Percentiles rank a stretch among this genome's conserved stretches.
Evolutionary conservation across 2,797 vertebrate species (phyloP).

Genomic region (Gymnothorax javanicus): DNA sequence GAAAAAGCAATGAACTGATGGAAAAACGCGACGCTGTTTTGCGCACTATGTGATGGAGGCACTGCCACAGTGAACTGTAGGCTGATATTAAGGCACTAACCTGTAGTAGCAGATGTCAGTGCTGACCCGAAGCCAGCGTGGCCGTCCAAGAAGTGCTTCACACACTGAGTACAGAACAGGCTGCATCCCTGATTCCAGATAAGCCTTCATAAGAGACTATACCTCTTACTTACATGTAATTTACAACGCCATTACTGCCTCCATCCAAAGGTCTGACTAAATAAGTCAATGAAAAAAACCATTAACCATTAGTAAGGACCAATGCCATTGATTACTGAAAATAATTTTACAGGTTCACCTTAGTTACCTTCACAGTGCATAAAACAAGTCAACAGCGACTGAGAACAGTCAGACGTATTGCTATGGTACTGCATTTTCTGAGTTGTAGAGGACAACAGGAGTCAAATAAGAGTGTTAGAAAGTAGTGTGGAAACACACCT

Average conservation of each 20-base stretch:
- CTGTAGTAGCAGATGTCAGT: constrained; percentile 91
- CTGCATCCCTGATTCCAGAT: constrained; percentile 72
- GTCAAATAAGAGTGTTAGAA: constrained; percentile 30
- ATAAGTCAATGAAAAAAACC: constrained; percentile 3
- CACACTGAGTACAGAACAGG: constrained; percentile 74
- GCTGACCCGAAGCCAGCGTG: constrained; percentile 82
- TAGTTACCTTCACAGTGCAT: constrained; percentile 2
- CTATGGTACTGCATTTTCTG: constrained; percentile 24
- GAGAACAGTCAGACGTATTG: constrained; percentile 31
- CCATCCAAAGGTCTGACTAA: not conserved
- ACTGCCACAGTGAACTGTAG: not conserved
- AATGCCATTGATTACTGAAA: not conserved
- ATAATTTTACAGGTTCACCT: not conserved
- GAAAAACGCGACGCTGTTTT: not conserved
- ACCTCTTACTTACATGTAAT: not conserved
- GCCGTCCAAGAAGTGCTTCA: constrained; percentile 83
- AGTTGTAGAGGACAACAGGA: constrained; percentile 28
- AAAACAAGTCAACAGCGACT: constrained; percentile 33
- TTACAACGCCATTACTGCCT: not conserved
- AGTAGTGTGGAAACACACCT: constrained; percentile 20
- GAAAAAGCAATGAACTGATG: constrained; percentile 6
- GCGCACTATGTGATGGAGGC: not conserved
- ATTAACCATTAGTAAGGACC: not conserved
- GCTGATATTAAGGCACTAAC: constrained; percentile 43
- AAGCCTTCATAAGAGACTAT: constrained; percentile 36